A percentile compares a stretch with the other conserved stretches of the same genome.
Evolutionary conservation across 2,113 vertebrate genomes (phyloP).

Genomic region (Tauraco erythrolophus): DNA sequence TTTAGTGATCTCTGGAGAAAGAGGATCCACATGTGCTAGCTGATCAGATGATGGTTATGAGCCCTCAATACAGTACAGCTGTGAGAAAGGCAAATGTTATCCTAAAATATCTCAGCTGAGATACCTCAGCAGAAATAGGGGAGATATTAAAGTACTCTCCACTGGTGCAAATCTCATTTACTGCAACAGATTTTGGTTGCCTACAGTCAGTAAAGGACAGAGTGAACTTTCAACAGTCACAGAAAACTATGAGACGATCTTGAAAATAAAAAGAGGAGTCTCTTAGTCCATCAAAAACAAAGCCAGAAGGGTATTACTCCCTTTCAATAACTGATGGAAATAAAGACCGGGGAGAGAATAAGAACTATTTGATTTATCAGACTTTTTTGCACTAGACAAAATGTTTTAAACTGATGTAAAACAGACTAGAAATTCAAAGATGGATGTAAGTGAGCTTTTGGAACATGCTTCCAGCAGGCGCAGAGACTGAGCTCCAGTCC

Average conservation of each 20-base stretch:
- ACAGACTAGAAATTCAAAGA: not conserved
- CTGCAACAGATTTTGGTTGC: not conserved
- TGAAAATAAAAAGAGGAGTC: not conserved
- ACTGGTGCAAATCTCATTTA: not conserved
- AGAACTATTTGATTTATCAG: not conserved
- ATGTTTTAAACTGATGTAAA: not conserved
- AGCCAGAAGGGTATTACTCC: not conserved
- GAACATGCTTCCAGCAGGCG: not conserved
- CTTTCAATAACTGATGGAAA: not conserved
- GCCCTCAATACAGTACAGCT: not conserved
- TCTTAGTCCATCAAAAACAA: not conserved
- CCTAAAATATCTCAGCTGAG: not conserved
- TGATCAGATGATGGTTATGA: not conserved
- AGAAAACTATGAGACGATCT: not conserved
- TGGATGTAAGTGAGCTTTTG: not conserved
- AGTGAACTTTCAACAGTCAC: not conserved
- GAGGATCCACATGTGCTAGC: not conserved
- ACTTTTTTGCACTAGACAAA: not conserved
- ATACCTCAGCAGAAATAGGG: not conserved
- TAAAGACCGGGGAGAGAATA: not conserved
- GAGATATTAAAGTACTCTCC: not conserved
- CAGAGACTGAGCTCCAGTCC: not conserved
- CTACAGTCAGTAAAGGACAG: not conserved
- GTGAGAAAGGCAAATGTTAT: slow-evolving; percentile 4
- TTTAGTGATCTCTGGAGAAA: slow-evolving; percentile 32